phyloP scores from a whole-genome alignment of 2,888 invertebrate species.

The Cepaea hortensis region DNA sequence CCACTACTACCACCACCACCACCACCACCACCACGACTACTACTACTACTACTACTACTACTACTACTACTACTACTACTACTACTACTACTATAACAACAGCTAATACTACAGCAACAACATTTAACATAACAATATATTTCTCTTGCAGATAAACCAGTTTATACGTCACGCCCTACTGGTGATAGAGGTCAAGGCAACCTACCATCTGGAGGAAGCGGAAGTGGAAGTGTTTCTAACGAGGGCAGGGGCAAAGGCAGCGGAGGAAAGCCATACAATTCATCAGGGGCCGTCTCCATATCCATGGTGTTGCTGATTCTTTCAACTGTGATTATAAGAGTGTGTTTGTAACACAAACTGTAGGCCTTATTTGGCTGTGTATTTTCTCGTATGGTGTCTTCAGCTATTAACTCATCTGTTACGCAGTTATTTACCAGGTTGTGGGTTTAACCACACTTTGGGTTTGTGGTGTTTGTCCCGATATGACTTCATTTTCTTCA shows the following conservation, averaged over 20 bases:
- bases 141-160: not conserved
- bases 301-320: not conserved
- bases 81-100: not conserved
- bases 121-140: not conserved
- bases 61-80: not conserved
- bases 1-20: not conserved
- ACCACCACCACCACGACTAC: not conserved
- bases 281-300: not conserved
- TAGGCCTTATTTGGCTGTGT: too few species aligned
- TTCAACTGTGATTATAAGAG: not conserved
- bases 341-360: not conserved
- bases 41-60: not conserved
- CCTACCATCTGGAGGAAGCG: not conserved
- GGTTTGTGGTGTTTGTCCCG: not conserved
- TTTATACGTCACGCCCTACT: not conserved
- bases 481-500: not conserved
- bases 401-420: not conserved
- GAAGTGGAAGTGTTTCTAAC: not conserved
- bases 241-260: constrained; percentile 28
- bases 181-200: not conserved
- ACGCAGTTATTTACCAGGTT: not conserved
- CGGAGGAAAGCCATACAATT: not conserved
- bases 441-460: not conserved
- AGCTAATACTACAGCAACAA: not conserved
- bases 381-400: not conserved